Conservation (phyloP, 2,797 vertebrate species). For the Oreochromis mossambicus region DNA sequence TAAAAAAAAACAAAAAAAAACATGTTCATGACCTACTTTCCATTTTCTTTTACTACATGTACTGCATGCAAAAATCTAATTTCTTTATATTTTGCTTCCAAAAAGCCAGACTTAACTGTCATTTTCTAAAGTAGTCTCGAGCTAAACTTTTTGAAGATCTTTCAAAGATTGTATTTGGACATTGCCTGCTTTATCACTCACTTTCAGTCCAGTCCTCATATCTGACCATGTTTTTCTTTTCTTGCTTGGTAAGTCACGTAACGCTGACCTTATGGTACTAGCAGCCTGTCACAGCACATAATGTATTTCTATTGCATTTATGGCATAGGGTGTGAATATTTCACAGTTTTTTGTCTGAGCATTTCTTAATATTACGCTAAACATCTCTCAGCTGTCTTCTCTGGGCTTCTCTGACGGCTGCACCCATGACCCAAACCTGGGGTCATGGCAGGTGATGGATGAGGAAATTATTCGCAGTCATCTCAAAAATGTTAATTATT, state of each 20-base stretch:
- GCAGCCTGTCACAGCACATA: background rate
- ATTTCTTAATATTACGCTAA: background rate
- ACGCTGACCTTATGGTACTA: background rate
- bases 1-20: background rate
- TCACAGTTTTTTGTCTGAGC: background rate
- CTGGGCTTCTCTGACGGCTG: background rate
- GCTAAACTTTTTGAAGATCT: background rate
- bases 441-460: background rate
- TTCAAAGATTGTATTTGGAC: background rate
- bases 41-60: background rate
- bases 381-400: background rate
- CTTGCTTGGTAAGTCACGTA: background rate
- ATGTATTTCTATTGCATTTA: background rate
- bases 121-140: background rate
- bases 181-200: background rate
- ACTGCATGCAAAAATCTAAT: background rate
- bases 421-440: background rate
- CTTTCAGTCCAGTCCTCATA: background rate
- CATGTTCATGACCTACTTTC: background rate
- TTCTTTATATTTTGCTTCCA: rapidly evolving
- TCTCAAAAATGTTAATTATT: background rate
- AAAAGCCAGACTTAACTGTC: background rate
- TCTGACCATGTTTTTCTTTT: background rate
- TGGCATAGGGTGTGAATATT: background rate
- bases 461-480: background rate